phyloP scores from a whole-genome alignment of 2,113 vertebrate genomes.

The Tachycineta bicolor region DNA sequence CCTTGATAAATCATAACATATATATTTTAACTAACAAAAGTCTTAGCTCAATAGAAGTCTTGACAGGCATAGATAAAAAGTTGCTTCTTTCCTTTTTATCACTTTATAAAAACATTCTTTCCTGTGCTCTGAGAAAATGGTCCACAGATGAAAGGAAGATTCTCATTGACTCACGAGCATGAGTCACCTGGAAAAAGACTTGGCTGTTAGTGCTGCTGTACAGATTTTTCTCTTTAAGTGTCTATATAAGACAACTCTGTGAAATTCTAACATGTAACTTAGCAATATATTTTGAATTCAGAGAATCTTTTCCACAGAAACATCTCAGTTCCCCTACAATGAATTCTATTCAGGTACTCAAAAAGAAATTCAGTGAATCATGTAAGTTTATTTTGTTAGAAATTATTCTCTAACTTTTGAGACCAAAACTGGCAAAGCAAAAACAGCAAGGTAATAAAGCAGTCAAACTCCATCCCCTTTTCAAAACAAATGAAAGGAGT shows the following conservation, averaged over 20 bases:
- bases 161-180: background rate
- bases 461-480: background rate
- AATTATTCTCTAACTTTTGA: background rate
- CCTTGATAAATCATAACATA: background rate
- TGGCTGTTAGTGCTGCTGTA: background rate
- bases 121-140: background rate
- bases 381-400: background rate
- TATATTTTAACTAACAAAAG: background rate
- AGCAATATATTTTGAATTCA: background rate
- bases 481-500: background rate
- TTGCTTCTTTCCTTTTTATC: background rate
- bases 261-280: background rate
- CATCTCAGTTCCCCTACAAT: fast-evolving
- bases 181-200: background rate
- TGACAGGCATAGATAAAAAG: background rate
- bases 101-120: background rate
- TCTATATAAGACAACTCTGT: background rate
- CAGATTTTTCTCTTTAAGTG: background rate
- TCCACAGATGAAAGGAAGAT: background rate
- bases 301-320: background rate
- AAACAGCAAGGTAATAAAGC: background rate
- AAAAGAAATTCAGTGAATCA: background rate
- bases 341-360: background rate
- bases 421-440: background rate
- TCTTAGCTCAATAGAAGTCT: background rate